Evolutionary conservation across 2,797 vertebrate genomes (phyloP).

Genomic region (Emys orbicularis): DNA sequence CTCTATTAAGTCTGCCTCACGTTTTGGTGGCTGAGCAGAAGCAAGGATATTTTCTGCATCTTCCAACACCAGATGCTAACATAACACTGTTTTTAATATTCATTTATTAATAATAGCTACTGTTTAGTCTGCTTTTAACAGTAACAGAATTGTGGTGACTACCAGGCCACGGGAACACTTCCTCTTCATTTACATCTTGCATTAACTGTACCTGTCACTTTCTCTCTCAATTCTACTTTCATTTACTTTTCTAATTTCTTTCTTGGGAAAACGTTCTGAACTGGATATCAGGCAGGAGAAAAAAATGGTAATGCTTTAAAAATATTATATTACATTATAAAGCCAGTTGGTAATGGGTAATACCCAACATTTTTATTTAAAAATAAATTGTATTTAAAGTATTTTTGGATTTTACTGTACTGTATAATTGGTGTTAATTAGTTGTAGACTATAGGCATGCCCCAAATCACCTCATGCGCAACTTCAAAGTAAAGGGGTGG

Average conservation of each 20-base stretch:
- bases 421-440: not conserved
- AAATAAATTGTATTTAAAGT: not conserved
- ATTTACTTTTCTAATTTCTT: conserved; percentile 24
- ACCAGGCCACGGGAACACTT: conserved; percentile 49
- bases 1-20: not conserved
- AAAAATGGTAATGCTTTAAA: not conserved
- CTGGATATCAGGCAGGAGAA: not conserved
- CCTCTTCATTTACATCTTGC: conserved; percentile 28
- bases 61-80: conserved; percentile 63
- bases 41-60: conserved; percentile 43
- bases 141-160: conserved; percentile 56
- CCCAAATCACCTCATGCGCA: not conserved
- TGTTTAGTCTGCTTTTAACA: conserved; percentile 65
- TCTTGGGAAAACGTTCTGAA: conserved; percentile 3
- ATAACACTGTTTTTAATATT: conserved; percentile 75
- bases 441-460: not conserved
- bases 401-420: not conserved
- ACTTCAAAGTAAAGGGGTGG: not conserved
- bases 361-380: not conserved
- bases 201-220: conserved; percentile 63
- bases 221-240: conserved; percentile 4
- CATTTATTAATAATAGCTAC: conserved; percentile 77
- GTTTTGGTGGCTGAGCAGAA: conserved; percentile 25
- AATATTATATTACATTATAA: not conserved
- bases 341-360: not conserved